Conservation (phyloP, 2,797 vertebrate genomes). For the Tiaroga cobitis region DNA sequence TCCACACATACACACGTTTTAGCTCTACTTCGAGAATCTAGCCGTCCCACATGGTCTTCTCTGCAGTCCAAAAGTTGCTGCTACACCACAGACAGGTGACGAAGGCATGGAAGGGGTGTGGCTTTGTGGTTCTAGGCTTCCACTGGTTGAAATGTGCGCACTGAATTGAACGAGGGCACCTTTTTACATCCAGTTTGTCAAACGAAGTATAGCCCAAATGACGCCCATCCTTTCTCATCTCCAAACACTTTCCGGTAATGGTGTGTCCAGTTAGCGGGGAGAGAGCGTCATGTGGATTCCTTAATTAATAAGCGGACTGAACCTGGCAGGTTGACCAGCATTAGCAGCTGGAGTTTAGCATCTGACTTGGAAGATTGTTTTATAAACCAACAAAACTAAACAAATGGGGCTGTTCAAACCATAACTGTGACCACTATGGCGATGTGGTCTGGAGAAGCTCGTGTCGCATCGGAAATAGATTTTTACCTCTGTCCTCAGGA, state of each 20-base stretch:
- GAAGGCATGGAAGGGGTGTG: constrained; percentile 40
- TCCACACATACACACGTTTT: neutral
- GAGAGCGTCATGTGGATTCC: constrained; percentile 93
- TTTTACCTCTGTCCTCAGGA: constrained; percentile 76
- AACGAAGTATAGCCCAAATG: constrained; percentile 90
- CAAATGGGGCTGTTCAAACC: constrained; percentile 79
- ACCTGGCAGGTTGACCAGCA: constrained; percentile 75
- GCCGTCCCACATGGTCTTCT: constrained; percentile 13
- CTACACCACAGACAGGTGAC: constrained; percentile 10
- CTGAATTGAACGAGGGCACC: constrained; percentile 90
- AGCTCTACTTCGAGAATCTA: neutral
- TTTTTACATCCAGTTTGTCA: constrained; percentile 98
- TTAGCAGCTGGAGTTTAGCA: neutral
- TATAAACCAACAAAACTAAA: neutral
- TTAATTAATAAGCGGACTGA: constrained; percentile 87
- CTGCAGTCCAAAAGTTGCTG: constrained; percentile 6
- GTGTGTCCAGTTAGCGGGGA: constrained; percentile 94
- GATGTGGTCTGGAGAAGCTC: constrained; percentile 90
- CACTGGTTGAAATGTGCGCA: constrained; percentile 89
- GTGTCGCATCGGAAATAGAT: constrained; percentile 76
- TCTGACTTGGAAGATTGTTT: neutral
- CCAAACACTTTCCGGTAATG: constrained; percentile 94
- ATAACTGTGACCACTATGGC: constrained; percentile 81
- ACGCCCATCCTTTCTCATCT: constrained; percentile 89
- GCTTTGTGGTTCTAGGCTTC: constrained; percentile 73